phyloP scores from a whole-genome alignment of 2,113 vertebrate genomes.

The Raphicerus campestris region DNA sequence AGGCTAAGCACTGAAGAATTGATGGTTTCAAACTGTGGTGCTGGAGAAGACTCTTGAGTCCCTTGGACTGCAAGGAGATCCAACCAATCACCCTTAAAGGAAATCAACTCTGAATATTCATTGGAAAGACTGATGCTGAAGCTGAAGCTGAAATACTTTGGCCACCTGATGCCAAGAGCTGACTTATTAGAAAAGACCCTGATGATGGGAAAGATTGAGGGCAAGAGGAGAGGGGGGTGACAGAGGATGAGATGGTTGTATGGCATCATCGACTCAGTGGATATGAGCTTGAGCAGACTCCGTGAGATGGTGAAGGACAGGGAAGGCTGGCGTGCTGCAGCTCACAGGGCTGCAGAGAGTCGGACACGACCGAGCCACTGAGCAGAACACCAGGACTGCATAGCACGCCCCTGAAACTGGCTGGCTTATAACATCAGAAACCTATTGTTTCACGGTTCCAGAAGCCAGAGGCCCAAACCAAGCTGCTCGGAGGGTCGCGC shows the following conservation, averaged over 20 bases:
- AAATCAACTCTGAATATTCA: not conserved
- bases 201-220: not conserved
- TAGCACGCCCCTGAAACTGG: not conserved
- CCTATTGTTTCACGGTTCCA: not conserved
- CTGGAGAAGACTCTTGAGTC: not conserved
- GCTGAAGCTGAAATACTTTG: not conserved
- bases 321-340: not conserved
- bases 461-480: not conserved
- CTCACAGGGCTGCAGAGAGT: not conserved
- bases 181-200: not conserved
- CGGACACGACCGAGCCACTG: not conserved
- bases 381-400: not conserved
- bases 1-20: not conserved
- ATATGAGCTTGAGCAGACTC: not conserved
- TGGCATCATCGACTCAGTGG: not conserved
- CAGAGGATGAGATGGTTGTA: not conserved
- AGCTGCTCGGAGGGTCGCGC: not conserved
- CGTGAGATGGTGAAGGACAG: not conserved
- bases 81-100: not conserved
- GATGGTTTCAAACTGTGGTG: not conserved
- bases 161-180: not conserved
- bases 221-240: rapidly evolving
- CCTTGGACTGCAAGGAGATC: not conserved
- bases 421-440: not conserved
- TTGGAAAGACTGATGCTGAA: not conserved